Base-by-base conservation (phyloP, 1,140 invertebrate species). In the Pseudomyrmex dendroicus region DNA sequence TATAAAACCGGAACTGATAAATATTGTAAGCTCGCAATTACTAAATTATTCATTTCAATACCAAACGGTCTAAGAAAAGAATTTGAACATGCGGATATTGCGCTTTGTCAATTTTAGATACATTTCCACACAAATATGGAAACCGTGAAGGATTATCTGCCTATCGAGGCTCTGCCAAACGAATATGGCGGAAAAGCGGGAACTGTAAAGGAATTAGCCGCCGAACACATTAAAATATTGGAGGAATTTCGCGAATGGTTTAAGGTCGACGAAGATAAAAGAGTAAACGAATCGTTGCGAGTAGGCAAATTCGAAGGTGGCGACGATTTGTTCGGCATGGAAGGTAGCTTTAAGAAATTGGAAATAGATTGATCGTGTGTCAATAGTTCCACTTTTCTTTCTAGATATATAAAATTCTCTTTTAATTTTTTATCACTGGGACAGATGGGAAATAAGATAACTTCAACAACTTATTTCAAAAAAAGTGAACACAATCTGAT, bases 301-400 rank as follows among this genome's bases (percentile, higher is more conserved):
- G 95, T 95, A 0, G 96, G 96, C 0, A 96, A 96, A 89, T 95
- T 95, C 1, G 96, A 96, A 90, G 95, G 94, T 52, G 94, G 94
- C 1, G 93, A 95, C 0, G 95, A 95, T 73, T 92, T 96, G 2
- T 96, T 96, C 85, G 96, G 96, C 13, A 94, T 96, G 1, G 96
- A 96, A 86, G 96, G 96, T 1, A 96, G 95, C 17, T 97, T 97
- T 86, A 96, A 96, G 89, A 97, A 96, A 88, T 89, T 97, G 20
- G 96, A 96, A 66, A 95, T 97, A 50, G 96, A 97, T 94, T 97
- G 15, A 82, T 25, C 0, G 25, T 57, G 10, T 20, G 9, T 20
- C 20, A 12, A 50, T 13, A 52, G 13, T 1, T 25, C 0, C 0
- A 0, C 4, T 25, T 25, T 25, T 25, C 2, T 25, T 25, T 3